These are phyloP conservation scores for Hoplodrina ambigua DNA, from an alignment of 2,888 invertebrate genomes.

Conservation along the genomic window DNA sequence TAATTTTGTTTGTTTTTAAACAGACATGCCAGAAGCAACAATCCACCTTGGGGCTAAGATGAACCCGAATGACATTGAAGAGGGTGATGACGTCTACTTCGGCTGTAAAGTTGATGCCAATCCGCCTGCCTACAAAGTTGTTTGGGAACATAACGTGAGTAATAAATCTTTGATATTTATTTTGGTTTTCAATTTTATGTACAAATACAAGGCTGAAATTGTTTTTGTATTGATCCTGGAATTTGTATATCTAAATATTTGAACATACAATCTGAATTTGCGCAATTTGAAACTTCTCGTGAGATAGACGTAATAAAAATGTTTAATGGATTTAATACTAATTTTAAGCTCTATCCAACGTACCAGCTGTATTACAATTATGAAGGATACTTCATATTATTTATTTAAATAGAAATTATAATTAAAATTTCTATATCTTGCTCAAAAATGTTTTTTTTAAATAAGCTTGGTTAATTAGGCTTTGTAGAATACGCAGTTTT, in stretches of 20 bases:
- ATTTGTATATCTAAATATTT: not conserved
- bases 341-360: too few species aligned
- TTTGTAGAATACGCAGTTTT: not conserved
- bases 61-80: slow-evolving; percentile 89
- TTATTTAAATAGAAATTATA: not conserved
- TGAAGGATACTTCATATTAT: too few species aligned
- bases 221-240: slow-evolving; percentile 18
- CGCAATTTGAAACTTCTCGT: too few species aligned
- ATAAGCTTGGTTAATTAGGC: too few species aligned
- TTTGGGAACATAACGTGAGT: slow-evolving; percentile 90
- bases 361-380: too few species aligned
- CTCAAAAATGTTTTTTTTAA: not conserved
- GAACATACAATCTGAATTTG: not conserved
- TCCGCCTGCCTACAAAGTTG: slow-evolving; percentile 88
- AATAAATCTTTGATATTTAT: slow-evolving; percentile 44
- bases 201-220: slow-evolving; percentile 20
- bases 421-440: not conserved
- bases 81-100: slow-evolving; percentile 89
- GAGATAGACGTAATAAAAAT: too few species aligned
- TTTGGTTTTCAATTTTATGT: slow-evolving; percentile 32
- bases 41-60: slow-evolving; percentile 86
- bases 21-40: slow-evolving; percentile 84
- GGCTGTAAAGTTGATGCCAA: slow-evolving; percentile 87
- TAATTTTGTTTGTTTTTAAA: slow-evolving; percentile 55
- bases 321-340: too few species aligned